These are phyloP conservation scores for Chrysaora quinquecirrha DNA, from an alignment of 30 jellyfish, hydroid and myxozoan species.

Conservation along the genomic window DNA sequence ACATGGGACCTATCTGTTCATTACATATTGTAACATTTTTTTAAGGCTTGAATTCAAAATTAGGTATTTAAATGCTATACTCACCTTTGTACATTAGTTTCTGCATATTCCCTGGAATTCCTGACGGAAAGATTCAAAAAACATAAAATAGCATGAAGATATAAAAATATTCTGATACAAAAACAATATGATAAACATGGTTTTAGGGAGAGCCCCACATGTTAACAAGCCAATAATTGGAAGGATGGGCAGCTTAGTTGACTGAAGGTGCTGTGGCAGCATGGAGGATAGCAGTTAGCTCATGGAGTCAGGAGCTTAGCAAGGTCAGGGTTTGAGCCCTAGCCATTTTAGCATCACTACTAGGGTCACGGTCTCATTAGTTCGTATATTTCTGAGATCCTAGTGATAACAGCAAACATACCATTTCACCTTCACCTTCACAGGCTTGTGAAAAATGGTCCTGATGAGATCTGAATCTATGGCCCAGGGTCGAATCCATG, in stretches of 20 bases:
- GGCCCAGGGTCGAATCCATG: too few species aligned
- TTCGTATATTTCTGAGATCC: neutral
- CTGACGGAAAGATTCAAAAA: constrained; percentile 16
- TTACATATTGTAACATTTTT: neutral
- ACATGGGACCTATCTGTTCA: too few species aligned
- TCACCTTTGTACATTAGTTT: constrained; percentile 82
- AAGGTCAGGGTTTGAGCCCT: too few species aligned
- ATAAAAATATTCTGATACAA: neutral
- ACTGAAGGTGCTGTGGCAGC: neutral
- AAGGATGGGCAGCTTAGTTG: neutral
- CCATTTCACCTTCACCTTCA: too few species aligned
- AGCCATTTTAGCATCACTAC: too few species aligned
- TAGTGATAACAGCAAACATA: neutral
- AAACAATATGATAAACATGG: neutral
- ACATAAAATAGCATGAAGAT: neutral
- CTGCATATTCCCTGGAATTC: constrained; percentile 81
- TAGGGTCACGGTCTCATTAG: neutral
- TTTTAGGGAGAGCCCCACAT: too few species aligned
- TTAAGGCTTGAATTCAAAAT: too few species aligned
- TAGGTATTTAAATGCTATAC: neutral
- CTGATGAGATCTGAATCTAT: too few species aligned
- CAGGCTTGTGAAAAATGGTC: too few species aligned
- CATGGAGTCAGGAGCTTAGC: neutral
- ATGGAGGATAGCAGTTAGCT: neutral
- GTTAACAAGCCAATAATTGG: too few species aligned